Evolutionary conservation across 2,797 vertebrate species (phyloP), one percentile per base, ranked within the genome.

Genomic region (Spatula versicolor): DNA sequence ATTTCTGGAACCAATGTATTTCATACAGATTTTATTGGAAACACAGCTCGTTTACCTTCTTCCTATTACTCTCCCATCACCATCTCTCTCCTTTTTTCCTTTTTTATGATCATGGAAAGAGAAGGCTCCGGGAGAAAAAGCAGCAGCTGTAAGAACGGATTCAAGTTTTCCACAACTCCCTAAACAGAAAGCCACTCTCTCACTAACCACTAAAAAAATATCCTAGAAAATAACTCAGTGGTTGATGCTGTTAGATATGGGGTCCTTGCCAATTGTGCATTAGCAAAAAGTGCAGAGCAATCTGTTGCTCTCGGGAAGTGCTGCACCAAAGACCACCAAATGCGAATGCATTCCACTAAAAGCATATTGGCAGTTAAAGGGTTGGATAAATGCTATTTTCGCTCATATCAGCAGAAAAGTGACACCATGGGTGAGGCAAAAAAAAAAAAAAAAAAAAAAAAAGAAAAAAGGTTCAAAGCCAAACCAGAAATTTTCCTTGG

Each of bases 221-320:
- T 78, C 45, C 37, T 19, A 79, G 74, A 76, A 93, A 93, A 84
- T 28, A 87, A 39, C 26, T 79, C 46, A 88, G 9, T 0, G 9
- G 72, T 67, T 84, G 46, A 74, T 4, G 5, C 28, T 82, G 56
- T 75, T 54, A 92, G 83, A 93, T 68, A 58, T 0, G 6, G 25
- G 58, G 88, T 66, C 59, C 26, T 43, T 54, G 87, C 92, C 95
- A 94, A 83, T 39, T 74, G 45, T 67, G 80, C 87, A 94, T 89
- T 93, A 95, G 86, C 62, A 89, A 91, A 91, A 94, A 87, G 11
- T 50, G 58, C 84, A 77, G 25, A 71, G 75, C 81, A 80, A 85
- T 71, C 82, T 83, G 78, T 77, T 96, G 68, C 72, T 74, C 56
- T 83, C 64, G 77, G 85, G 78, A 94, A 92, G 54, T 48, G 82